Base-by-base conservation (phyloP, 1,140 invertebrate species). In the Drosophila guanche region DNA sequence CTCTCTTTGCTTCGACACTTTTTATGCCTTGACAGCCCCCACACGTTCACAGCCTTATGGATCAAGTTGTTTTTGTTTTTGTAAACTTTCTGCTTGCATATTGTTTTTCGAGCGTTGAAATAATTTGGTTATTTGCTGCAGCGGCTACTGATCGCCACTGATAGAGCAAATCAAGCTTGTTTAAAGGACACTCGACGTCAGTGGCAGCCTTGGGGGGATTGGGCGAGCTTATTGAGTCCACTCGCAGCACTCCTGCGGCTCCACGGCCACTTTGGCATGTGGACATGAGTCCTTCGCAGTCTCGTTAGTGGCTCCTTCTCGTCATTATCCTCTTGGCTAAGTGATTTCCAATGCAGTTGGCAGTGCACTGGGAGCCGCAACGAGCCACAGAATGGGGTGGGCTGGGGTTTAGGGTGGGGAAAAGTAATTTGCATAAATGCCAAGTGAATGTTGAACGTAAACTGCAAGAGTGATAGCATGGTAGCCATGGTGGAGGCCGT, bases 271-370 rank as follows among this genome's bases (percentile, higher is more conserved):
- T 68, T 43, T 33, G 29, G 52, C 53, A 54, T 37, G 68, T 48
- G 33, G 43, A 56, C 51, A 68, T 74, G 71, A 65, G 14, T 46
- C n/a, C 22, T 29, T 20, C 14, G 16, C 2, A 41, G n/a, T 37
- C 25, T 12, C 20, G 33, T 25, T 29, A 41, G 27, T 59, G 10
- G 45, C 10, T 4, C 33, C 33, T 37, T 10, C 10, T 4, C 62
- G 65, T 68, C 71, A 71, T 33, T 46, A 61, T 59, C 70, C 61
- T 50, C 42, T 23, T 57, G 40, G 57, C 46, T 73, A 88, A 86
- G 77, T 86, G 81, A 88, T 86, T 86, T 88, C 63, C 83, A 86
- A 86, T 86, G 81, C 81, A 88, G 81, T 86, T 76, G 70, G 58
- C 70, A 66, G 23, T 53, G 55, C 68, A 71, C 48, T 10, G 5